These are phyloP conservation scores for Elephantulus edwardii DNA, from an alignment of 2,113 vertebrate species.

Conservation along the genomic window DNA sequence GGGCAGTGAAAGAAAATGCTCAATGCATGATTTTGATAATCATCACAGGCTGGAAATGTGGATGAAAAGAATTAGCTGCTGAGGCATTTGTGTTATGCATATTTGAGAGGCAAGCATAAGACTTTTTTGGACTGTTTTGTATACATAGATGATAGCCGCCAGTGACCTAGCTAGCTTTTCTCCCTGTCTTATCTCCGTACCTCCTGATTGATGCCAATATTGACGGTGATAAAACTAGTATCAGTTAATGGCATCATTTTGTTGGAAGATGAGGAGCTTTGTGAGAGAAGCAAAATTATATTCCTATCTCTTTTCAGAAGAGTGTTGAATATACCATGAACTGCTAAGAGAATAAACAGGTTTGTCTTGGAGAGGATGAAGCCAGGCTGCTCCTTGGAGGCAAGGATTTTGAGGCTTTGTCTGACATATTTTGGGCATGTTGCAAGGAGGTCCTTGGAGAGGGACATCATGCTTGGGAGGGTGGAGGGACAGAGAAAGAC, in stretches of 20 bases:
- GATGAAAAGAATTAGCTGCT: not conserved
- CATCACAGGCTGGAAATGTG: not conserved
- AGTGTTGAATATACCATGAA: too few relatives aligned
- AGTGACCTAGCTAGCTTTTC: not conserved
- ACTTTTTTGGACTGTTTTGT: not conserved
- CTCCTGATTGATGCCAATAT: not conserved
- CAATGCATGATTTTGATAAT: not conserved
- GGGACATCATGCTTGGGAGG: too few relatives aligned
- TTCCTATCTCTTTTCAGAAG: slow-evolving; percentile 11
- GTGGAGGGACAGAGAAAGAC: too few relatives aligned
- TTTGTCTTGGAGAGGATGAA: too few relatives aligned
- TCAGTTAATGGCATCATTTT: not conserved
- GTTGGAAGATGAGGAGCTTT: not conserved
- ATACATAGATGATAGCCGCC: not conserved
- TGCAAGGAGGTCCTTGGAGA: too few relatives aligned
- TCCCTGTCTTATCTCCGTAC: not conserved
- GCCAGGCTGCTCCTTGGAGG: too few relatives aligned
- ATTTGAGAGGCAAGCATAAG: not conserved
- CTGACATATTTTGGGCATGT: too few relatives aligned
- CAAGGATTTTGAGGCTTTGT: too few relatives aligned
- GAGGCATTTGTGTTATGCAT: not conserved
- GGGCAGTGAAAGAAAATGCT: not conserved
- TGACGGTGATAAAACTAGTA: not conserved
- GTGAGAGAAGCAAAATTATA: not conserved
- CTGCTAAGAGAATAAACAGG: too few relatives aligned